Base-by-base conservation (phyloP, 2,888 invertebrate species). In the Tetragnatha montana region DNA sequence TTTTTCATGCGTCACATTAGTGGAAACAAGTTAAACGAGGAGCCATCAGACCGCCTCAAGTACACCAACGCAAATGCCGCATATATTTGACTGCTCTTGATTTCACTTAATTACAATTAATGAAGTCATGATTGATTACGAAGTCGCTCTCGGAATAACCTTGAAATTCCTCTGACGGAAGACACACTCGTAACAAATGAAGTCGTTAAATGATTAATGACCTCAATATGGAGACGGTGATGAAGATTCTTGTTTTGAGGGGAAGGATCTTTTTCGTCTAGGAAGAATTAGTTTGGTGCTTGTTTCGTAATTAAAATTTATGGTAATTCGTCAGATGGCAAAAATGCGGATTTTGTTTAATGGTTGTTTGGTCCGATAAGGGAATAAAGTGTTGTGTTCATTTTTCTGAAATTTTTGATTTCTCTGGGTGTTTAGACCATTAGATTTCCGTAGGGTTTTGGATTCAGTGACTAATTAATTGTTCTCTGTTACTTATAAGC, bases 151-250 rank as follows among this genome's bases (percentile, higher is more conserved):
- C 7, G 22, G 60, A 78, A 12, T 14, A 22, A 12, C 14, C 22
- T 78, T 21, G 60, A 22, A 51, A 17, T 78, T 12, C 14, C 22
- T 21, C 19, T 7, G 60, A 21, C 21, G 19, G 73, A 73, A 82
- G 50, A 22, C 51, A 35, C 35, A 51, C 51, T 74, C 51, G 22
- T 82, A 60, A 74, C 22, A 71, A 82, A 50, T 82, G 73, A 74
- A 82, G 35, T 60, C 82, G 21, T 50, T 7, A 74, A 47, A 50
- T 82, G 73, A 82, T 74, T 82, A 74, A 82, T 60, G 70, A 82
- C 60, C 14, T 22, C 21, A 74, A 71, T 22, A 82, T 74, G 19
- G 21, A 22, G 12, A 51, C 82, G 35, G 6, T 82, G n/a, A 82
- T 82, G 74, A 82, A 73, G 60, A 21, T 22, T n/a, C 60, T 60